Evolutionary conservation across 2,888 invertebrate genomes (phyloP), one percentile per base, ranked within the genome.

Genomic region (Acheta domesticus): DNA sequence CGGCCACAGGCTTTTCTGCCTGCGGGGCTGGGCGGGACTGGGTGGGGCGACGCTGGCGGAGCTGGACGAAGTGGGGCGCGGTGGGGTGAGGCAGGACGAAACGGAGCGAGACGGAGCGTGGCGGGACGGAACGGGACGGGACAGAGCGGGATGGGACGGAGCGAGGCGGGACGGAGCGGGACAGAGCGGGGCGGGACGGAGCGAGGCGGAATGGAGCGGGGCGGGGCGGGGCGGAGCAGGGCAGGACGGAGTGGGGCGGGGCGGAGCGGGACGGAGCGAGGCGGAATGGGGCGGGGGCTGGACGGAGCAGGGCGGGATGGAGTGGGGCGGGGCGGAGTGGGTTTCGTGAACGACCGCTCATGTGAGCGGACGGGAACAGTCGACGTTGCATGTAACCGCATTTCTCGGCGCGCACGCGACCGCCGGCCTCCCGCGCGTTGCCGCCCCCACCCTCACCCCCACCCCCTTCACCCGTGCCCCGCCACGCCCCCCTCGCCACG

Each of bases 371-470:
- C 62, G 62, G 14, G 62, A 62, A 62, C 62, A 12, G 62, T n/a
- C 62, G n/a, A n/a, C 62, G 62, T 62, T 62, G 62, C 62, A 62
- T 62, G 62, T 62, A 62, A 62, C 62, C 62, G 36, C 62, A 62
- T 62, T 62, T 62, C 62, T 62, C 62, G 62, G 16, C n/a, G 62
- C 62, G n/a, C 62, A 62, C 62, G 62, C 62, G n/a, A 62, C 62
- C n/a, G 62, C 14, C 14, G 62, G 16, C n/a, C 62, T 12, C 16
- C 62, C 4, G 11, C n/a, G 19, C 14, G 23, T 23, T 23, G 23
- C 23, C 23, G 23, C 36, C 36, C 36, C 8, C 36, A 5, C 0
- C 8, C 36, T 1, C 36, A 5, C 36, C 62, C 14, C 5, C 14
- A 16, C 62, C 14, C 62, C 3, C 11, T 0, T 1, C 62, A 12